phyloP scores from a whole-genome alignment of 2,888 invertebrate genomes.

The Diaphora mendica region DNA sequence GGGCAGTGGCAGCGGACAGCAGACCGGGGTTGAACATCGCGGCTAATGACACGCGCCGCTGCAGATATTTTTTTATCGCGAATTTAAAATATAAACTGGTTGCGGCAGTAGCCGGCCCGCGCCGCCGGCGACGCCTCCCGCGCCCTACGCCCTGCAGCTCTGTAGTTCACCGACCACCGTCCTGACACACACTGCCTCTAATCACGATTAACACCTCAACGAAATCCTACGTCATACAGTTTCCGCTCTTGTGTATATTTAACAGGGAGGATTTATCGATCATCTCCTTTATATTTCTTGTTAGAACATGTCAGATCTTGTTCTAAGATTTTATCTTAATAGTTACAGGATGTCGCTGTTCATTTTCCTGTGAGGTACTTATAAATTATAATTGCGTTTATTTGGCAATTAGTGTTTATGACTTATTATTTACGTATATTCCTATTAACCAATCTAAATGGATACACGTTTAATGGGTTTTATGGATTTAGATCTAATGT shows the following conservation, averaged over 20 bases:
- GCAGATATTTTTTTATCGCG: slow-evolving; percentile 83
- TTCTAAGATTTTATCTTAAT: slow-evolving; percentile 9
- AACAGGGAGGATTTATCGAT: slow-evolving; percentile 15
- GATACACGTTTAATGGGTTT: neutral
- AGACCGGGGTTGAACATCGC: slow-evolving; percentile 50
- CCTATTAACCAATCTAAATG: neutral
- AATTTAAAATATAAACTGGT: slow-evolving; percentile 83
- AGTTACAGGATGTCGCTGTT: slow-evolving; percentile 30
- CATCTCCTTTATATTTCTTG: slow-evolving; percentile 40
- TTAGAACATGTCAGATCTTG: slow-evolving; percentile 36
- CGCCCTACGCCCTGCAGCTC: slow-evolving; percentile 45
- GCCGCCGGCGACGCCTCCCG: slow-evolving; percentile 32
- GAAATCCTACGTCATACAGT: slow-evolving; percentile 11
- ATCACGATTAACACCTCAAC: slow-evolving; percentile 4
- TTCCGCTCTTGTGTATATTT: slow-evolving; percentile 17
- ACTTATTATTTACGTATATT: neutral
- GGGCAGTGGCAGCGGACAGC: slow-evolving; percentile 24
- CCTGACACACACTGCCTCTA: slow-evolving; percentile 1
- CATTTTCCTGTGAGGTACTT: slow-evolving; percentile 31
- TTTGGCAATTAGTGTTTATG: neutral
- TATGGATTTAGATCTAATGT: neutral
- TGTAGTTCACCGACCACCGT: slow-evolving; percentile 66
- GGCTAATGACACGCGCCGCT: slow-evolving; percentile 83
- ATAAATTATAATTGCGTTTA: slow-evolving; percentile 30
- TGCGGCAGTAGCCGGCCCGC: slow-evolving; percentile 54